Evolutionary conservation across 2,797 vertebrate species (phyloP).

Genomic region (Lepidocolaptes lacrymiger): DNA sequence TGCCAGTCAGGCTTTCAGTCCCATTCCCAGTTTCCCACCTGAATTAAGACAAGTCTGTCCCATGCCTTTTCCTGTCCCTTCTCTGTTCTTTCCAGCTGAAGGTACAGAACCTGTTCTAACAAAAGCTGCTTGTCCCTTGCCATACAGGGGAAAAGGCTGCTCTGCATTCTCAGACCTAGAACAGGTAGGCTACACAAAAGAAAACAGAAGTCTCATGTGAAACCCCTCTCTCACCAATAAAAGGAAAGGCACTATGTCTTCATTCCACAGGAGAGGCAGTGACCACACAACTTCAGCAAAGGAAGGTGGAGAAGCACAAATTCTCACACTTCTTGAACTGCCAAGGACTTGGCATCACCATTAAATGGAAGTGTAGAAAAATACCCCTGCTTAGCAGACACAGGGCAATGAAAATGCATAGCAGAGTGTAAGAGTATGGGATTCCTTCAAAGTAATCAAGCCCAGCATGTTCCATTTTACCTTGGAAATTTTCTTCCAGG

Average conservation of each 20-base stretch:
- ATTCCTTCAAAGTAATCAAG: not conserved
- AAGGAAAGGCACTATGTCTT: not conserved
- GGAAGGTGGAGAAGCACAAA: not conserved
- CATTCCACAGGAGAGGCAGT: not conserved
- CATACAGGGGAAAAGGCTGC: not conserved
- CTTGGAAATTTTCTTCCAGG: not conserved
- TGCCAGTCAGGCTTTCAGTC: not conserved
- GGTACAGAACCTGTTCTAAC: not conserved
- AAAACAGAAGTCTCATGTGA: not conserved
- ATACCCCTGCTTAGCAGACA: not conserved
- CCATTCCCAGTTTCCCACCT: not conserved
- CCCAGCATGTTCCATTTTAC: not conserved
- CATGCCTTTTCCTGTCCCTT: not conserved
- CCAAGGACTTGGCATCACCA: not conserved
- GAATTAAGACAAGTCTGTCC: not conserved
- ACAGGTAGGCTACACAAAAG: not conserved
- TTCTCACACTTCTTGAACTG: not conserved
- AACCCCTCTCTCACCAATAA: not conserved
- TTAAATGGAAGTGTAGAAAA: not conserved
- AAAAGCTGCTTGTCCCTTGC: not conserved
- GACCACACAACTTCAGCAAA: not conserved
- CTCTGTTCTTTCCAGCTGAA: not conserved
- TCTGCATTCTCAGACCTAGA: not conserved
- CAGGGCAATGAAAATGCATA: not conserved
- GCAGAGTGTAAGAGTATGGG: not conserved